These are phyloP conservation scores for Probosciger aterrimus DNA, from an alignment of 2,113 vertebrate species.

Conservation along the genomic window DNA sequence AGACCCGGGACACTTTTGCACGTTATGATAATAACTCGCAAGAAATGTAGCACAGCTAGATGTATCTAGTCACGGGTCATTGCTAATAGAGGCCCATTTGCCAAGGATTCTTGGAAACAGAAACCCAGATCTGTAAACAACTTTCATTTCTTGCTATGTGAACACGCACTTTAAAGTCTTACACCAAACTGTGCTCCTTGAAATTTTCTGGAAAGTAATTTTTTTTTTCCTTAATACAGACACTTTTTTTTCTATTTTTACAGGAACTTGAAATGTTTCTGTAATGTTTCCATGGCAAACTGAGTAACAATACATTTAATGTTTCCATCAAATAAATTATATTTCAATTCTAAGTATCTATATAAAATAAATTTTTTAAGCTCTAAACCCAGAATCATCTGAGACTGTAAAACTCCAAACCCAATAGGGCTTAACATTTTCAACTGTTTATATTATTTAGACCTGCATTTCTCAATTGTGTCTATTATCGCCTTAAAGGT, in stretches of 20 bases:
- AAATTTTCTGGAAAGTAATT: neutral
- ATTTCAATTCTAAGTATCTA: neutral
- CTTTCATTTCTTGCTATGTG: neutral
- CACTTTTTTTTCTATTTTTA: neutral
- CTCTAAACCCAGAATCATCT: neutral
- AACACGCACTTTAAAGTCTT: neutral
- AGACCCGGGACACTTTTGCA: neutral
- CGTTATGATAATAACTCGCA: neutral
- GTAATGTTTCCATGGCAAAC: neutral
- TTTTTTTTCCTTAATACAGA: neutral
- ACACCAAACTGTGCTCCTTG: neutral
- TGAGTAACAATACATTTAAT: neutral
- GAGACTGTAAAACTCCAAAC: neutral
- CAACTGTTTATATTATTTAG: neutral
- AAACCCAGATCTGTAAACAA: neutral
- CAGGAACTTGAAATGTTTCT: neutral
- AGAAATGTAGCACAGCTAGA: neutral
- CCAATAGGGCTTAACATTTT: neutral
- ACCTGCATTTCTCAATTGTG: neutral
- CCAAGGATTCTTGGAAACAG: neutral
- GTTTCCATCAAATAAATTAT: constrained; percentile 30
- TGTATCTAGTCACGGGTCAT: fast-evolving
- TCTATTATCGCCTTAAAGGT: neutral
- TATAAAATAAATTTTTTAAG: neutral
- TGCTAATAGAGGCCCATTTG: neutral